These are phyloP conservation scores for Larimichthys polyactis DNA, from an alignment of 2,113 vertebrate species.

Conservation along the genomic window DNA sequence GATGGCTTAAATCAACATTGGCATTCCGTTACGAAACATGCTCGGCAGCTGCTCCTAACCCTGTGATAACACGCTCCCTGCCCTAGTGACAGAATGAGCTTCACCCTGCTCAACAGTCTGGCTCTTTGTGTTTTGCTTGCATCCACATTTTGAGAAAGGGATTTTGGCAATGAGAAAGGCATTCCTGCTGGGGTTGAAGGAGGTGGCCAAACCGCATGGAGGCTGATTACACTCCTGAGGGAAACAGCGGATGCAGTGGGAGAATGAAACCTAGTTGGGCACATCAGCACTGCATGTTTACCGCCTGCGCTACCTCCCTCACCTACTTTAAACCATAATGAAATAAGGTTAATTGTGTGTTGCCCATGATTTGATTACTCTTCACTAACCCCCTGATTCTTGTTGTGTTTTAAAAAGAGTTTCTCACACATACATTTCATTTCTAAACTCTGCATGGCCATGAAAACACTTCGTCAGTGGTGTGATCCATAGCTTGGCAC, in stretches of 20 bases:
- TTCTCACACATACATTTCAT: slow-evolving; percentile 3
- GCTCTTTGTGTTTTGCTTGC: slow-evolving; percentile 54
- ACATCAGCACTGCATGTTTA: slow-evolving; percentile 52
- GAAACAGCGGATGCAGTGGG: slow-evolving; percentile 57
- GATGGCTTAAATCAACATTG: slow-evolving; percentile 62
- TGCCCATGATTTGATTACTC: background rate
- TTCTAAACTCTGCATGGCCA: background rate
- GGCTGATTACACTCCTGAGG: slow-evolving; percentile 68
- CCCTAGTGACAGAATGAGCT: slow-evolving; percentile 52
- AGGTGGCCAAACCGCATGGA: slow-evolving; percentile 65
- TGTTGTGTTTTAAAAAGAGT: background rate
- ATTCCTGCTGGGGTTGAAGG: slow-evolving; percentile 65
- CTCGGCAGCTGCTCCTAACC: slow-evolving; percentile 52
- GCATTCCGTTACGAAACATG: slow-evolving; percentile 61
- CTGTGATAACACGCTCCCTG: slow-evolving; percentile 47
- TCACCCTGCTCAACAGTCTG: slow-evolving; percentile 34
- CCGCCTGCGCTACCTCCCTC: slow-evolving; percentile 11
- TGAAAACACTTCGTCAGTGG: slow-evolving; percentile 20
- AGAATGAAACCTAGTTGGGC: slow-evolving; percentile 46
- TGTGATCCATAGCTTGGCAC: slow-evolving; percentile 26
- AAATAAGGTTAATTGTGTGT: background rate
- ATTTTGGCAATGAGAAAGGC: slow-evolving; percentile 53
- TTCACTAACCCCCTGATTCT: background rate
- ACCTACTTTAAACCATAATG: slow-evolving; percentile 25
- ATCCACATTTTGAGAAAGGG: slow-evolving; percentile 58